phyloP scores from a whole-genome alignment of 1,140 invertebrate species.

The Drosophila insularis region DNA sequence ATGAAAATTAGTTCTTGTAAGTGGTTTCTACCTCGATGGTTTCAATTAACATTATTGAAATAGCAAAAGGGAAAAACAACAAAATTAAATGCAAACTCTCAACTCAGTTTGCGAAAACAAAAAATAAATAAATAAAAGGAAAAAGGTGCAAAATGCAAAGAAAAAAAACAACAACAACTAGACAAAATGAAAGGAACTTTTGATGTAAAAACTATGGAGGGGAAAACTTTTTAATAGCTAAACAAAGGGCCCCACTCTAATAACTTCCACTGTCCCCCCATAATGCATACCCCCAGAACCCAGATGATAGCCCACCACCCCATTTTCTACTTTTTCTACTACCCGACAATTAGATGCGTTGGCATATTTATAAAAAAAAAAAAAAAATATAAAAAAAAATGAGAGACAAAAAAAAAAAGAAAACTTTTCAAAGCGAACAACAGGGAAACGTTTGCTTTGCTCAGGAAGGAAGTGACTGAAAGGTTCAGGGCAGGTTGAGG shows the following conservation, averaged over 20 bases:
- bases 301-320: neutral
- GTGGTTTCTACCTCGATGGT: neutral
- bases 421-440: slow-evolving; percentile 57
- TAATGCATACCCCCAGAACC: neutral
- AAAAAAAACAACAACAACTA: neutral
- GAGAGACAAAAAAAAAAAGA: too few species aligned
- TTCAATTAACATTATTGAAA: slow-evolving; percentile 1
- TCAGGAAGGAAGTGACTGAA: slow-evolving; percentile 69
- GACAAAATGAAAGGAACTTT: slow-evolving; percentile 31
- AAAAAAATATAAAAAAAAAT: slow-evolving; percentile 19
- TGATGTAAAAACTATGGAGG: slow-evolving; percentile 22
- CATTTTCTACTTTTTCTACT: neutral
- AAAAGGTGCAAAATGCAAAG: neutral
- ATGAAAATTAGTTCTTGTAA: neutral
- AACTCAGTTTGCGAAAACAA: neutral
- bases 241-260: slow-evolving; percentile 41
- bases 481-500: slow-evolving; percentile 11
- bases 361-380: slow-evolving; percentile 39
- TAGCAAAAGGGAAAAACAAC: neutral
- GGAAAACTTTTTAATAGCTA: slow-evolving; percentile 45
- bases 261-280: neutral
- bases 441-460: slow-evolving; percentile 26
- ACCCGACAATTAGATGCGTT: slow-evolving; percentile 1
- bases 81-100: neutral
- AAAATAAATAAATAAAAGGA: neutral